Evolutionary conservation across 2,113 vertebrate species (phyloP).

Genomic region (Eulemur macaco): DNA sequence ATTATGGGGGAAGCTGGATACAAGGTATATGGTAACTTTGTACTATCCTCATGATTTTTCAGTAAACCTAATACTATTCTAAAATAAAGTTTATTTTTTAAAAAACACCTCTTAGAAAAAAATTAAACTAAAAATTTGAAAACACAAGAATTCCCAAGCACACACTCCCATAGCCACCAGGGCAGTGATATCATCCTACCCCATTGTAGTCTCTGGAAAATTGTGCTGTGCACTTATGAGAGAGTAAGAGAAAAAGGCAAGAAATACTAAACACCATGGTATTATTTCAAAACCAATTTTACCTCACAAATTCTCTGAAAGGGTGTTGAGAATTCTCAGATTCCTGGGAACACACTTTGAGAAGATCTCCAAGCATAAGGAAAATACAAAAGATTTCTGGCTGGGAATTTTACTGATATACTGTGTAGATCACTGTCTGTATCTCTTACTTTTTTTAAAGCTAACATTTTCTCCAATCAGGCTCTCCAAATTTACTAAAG

Average conservation of each 20-base stretch:
- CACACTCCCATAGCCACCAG: background rate
- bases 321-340: background rate
- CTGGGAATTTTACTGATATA: background rate
- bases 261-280: background rate
- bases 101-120: background rate
- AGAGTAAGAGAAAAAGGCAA: background rate
- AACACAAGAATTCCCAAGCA: background rate
- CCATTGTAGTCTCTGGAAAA: background rate
- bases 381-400: background rate
- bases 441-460: conserved; percentile 15
- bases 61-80: background rate
- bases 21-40: background rate
- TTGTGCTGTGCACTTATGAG: background rate
- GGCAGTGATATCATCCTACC: background rate
- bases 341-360: background rate
- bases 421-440: background rate
- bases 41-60: background rate
- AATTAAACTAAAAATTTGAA: background rate
- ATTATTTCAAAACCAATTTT: background rate
- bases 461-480: background rate
- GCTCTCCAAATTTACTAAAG: background rate
- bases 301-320: background rate
- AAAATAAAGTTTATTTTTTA: background rate
- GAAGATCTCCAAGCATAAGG: background rate
- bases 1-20: background rate